These are phyloP conservation scores for Misgurnus anguillicaudatus DNA, from an alignment of 2,113 vertebrate genomes.

Conservation along the genomic window DNA sequence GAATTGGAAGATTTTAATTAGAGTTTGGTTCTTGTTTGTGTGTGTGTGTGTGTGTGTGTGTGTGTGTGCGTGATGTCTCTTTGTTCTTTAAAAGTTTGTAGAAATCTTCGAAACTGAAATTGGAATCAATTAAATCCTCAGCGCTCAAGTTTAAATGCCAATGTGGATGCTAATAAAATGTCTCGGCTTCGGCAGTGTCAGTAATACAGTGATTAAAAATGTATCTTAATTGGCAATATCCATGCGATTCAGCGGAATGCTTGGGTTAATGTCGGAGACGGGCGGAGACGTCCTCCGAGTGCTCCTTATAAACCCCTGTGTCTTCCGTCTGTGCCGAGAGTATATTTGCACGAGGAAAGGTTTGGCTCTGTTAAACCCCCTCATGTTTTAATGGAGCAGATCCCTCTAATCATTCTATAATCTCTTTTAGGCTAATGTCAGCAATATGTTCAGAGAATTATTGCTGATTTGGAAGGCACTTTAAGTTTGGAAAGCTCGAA, in stretches of 20 bases:
- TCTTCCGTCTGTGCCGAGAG: conserved; percentile 38
- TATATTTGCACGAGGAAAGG: conserved; percentile 35
- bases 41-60: conserved; percentile 4
- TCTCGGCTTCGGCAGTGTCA: conserved; percentile 33
- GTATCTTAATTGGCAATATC: conserved; percentile 39
- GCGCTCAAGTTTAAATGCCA: conserved; percentile 23
- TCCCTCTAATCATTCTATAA: conserved; percentile 51
- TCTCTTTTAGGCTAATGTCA: conserved; percentile 52
- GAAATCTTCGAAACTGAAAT: conserved; percentile 64
- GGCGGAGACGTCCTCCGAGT: conserved; percentile 15
- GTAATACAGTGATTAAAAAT: conserved; percentile 44
- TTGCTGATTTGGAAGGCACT: conserved; percentile 42
- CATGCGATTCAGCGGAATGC: conserved; percentile 14
- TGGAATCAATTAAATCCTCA: conserved; percentile 59
- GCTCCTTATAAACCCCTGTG: conserved; percentile 16
- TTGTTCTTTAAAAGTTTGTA: conserved; percentile 58
- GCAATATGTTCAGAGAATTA: conserved; percentile 53
- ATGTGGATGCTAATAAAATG: conserved; percentile 34
- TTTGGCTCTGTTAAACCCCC: conserved; percentile 33
- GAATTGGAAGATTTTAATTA: conserved; percentile 62
- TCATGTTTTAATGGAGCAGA: conserved; percentile 47
- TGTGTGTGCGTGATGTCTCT: conserved; percentile 38
- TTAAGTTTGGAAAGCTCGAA: conserved; percentile 31
- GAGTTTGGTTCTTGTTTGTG: conserved; percentile 43
- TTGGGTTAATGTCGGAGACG: conserved; percentile 27